Percentiles rank a stretch among this genome's conserved stretches.
Conservation (phyloP, 2,113 vertebrate genomes). For the Alethe castanea region DNA sequence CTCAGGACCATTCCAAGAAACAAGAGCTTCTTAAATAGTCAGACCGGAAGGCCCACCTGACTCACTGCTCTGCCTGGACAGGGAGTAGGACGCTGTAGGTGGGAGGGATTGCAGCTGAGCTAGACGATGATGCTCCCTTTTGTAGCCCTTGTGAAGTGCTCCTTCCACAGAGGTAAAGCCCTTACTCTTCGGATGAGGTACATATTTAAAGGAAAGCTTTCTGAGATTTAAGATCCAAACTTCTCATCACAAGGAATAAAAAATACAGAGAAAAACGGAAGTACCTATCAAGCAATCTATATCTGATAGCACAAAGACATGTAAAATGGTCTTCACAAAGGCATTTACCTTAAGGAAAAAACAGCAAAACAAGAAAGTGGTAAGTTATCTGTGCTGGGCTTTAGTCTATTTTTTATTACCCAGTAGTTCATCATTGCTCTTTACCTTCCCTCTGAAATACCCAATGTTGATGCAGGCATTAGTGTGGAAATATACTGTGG, state of each 20-base stretch:
- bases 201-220: neutral
- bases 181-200: neutral
- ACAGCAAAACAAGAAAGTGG: neutral
- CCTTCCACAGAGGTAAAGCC: neutral
- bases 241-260: neutral
- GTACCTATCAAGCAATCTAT: accelerated
- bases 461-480: neutral
- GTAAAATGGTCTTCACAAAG: neutral
- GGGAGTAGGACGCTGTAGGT: too few relatives aligned
- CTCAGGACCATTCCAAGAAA: neutral
- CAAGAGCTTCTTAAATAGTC: neutral
- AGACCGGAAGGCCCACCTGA: neutral
- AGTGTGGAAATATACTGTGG: neutral
- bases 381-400: neutral
- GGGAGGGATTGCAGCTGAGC: neutral
- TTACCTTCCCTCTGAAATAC: neutral
- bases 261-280: neutral
- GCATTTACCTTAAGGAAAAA: neutral
- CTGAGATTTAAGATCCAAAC: neutral
- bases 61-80: neutral
- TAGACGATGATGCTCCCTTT: too few relatives aligned
- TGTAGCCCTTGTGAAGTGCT: accelerated
- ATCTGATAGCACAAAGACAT: neutral
- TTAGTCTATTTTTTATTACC: neutral
- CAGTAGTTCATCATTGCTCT: neutral